Conservation (phyloP, 2,797 vertebrate genomes). For the Cyprinella venusta region DNA sequence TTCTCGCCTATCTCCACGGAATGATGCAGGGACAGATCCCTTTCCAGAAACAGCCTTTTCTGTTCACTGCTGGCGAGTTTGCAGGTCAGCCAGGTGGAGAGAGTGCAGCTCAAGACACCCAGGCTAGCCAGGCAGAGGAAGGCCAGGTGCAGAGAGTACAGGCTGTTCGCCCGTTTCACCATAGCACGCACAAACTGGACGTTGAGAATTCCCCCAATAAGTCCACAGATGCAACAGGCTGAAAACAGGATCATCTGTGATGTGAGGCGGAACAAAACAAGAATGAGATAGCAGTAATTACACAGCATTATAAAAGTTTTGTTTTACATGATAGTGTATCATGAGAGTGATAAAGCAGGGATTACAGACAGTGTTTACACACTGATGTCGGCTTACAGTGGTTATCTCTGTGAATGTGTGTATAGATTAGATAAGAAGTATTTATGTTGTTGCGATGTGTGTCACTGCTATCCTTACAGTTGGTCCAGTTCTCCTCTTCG, state of each 20-base stretch:
- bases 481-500: slow-evolving; percentile 86
- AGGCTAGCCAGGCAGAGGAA: slow-evolving; percentile 84
- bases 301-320: not conserved
- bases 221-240: slow-evolving; percentile 87
- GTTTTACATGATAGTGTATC: not conserved
- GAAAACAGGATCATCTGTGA: slow-evolving; percentile 88
- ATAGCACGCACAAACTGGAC: slow-evolving; percentile 85
- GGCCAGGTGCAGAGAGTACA: slow-evolving; percentile 80
- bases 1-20: slow-evolving; percentile 89
- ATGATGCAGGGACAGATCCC: slow-evolving; percentile 86
- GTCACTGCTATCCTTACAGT: slow-evolving; percentile 72
- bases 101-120: slow-evolving; percentile 83
- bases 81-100: slow-evolving; percentile 87
- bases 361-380: slow-evolving; percentile 4
- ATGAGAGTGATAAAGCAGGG: slow-evolving; percentile 7
- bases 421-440: slow-evolving; percentile 8
- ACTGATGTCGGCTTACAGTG: not conserved
- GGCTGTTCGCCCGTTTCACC: slow-evolving; percentile 76
- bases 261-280: slow-evolving; percentile 6
- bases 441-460: not conserved
- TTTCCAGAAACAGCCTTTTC: slow-evolving; percentile 86
- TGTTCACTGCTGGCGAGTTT: slow-evolving; percentile 87
- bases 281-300: not conserved
- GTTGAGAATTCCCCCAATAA: slow-evolving; percentile 87
- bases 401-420: slow-evolving; percentile 4